Evolutionary conservation across 2,797 vertebrate genomes (phyloP).

Genomic region (Sebastes glaucus): DNA sequence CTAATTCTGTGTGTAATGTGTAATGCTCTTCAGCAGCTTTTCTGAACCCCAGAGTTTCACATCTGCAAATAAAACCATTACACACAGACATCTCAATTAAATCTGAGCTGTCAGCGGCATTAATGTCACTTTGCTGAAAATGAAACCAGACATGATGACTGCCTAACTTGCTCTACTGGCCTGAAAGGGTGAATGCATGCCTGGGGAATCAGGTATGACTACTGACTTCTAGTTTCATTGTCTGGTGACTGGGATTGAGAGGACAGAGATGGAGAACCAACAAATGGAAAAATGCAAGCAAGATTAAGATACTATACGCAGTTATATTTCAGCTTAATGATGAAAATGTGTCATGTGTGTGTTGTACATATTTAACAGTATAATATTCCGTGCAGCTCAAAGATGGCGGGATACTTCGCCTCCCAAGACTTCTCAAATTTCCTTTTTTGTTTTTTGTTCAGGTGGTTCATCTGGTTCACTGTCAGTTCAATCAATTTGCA

Average conservation of each 20-base stretch:
- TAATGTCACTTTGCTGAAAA: not conserved
- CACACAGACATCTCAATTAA: not conserved
- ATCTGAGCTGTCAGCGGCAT: not conserved
- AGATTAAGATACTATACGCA: too few species aligned
- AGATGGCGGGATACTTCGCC: too few species aligned
- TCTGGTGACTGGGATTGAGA: not conserved
- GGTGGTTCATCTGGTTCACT: too few species aligned
- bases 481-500: too few species aligned
- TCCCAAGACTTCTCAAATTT: too few species aligned
- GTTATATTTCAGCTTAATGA: too few species aligned
- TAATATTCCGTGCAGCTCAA: too few species aligned
- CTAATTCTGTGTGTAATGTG: not conserved
- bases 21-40: not conserved
- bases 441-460: too few species aligned
- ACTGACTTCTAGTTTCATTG: not conserved
- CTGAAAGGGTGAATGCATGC: not conserved
- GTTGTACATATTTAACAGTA: too few species aligned
- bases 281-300: not conserved
- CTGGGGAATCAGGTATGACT: not conserved
- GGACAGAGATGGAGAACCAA: not conserved
- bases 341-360: too few species aligned
- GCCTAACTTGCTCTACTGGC: not conserved
- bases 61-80: not conserved
- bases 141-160: not conserved
- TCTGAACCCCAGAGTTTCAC: not conserved